Evolutionary conservation across 1,140 invertebrate species (phyloP).

Genomic region (Apis laboriosa): DNA sequence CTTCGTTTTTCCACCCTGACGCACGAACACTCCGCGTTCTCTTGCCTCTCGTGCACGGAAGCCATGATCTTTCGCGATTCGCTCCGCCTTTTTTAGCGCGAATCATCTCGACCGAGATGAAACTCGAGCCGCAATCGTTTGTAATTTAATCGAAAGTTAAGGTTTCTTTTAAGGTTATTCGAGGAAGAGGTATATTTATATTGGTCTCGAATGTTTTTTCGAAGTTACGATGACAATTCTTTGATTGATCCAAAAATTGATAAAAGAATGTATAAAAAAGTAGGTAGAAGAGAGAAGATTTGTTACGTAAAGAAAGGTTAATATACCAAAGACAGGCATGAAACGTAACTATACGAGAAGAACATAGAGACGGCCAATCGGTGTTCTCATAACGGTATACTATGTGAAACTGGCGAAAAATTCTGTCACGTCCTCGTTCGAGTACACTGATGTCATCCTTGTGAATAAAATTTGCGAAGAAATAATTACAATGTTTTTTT

Average conservation of each 20-base stretch:
- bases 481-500: conserved; percentile 1
- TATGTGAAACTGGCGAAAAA: conserved; percentile 17
- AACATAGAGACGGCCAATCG: neutral
- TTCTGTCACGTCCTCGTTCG: conserved; percentile 38
- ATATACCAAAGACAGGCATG: neutral
- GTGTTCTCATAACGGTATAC: conserved; percentile 26
- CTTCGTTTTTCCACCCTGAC: neutral
- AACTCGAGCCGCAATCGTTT: neutral
- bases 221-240: too few relatives aligned
- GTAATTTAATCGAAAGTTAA: neutral
- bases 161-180: neutral
- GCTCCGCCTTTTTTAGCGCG: neutral
- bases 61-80: neutral
- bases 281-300: neutral
- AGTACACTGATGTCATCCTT: conserved; percentile 1
- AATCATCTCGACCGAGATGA: neutral
- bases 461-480: neutral
- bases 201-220: too few relatives aligned
- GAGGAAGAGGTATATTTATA: too few relatives aligned
- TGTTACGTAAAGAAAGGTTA: conserved; percentile 19
- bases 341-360: conserved; percentile 2
- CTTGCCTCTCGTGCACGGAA: neutral
- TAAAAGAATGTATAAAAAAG: too few relatives aligned
- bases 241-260: too few relatives aligned
- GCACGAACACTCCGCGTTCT: neutral